Evolutionary conservation across 2,113 vertebrate genomes (phyloP).

Genomic region (Stegastes partitus): DNA sequence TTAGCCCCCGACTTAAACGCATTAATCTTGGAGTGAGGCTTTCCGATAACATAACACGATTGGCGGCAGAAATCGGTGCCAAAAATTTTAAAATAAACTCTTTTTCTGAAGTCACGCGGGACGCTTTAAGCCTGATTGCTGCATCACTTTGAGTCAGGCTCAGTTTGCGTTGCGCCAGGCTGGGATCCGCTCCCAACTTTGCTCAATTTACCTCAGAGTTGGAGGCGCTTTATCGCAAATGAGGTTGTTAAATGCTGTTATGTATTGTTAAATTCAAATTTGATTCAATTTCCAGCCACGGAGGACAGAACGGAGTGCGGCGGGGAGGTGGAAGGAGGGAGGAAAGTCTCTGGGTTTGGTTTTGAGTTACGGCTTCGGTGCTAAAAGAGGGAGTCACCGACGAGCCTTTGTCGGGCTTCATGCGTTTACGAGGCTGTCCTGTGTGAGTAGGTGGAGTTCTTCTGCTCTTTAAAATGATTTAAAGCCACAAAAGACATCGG

Average conservation of each 20-base stretch:
- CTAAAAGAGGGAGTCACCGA: constrained; percentile 22
- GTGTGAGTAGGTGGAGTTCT: constrained; percentile 30
- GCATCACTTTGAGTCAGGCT: constrained; percentile 22
- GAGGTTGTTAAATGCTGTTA: constrained; percentile 18
- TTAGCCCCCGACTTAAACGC: not conserved
- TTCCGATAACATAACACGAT: constrained; percentile 9
- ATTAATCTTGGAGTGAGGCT: not conserved
- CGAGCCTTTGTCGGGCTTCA: not conserved
- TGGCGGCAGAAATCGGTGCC: constrained; percentile 1
- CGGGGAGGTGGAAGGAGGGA: not conserved
- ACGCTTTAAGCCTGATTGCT: not conserved
- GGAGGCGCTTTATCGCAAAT: constrained; percentile 39
- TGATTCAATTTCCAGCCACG: not conserved
- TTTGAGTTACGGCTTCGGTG: not conserved
- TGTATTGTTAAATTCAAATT: constrained; percentile 28
- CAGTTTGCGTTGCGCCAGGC: constrained; percentile 34
- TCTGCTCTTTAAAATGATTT: constrained; percentile 38
- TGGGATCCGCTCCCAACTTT: constrained; percentile 7
- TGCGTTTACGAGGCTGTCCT: constrained; percentile 14
- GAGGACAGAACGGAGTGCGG: not conserved
- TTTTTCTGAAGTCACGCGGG: constrained; percentile 11
- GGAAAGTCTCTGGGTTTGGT: constrained; percentile 20
- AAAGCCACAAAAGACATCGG: constrained; percentile 35
- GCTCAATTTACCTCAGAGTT: constrained; percentile 38
- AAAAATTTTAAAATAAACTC: not conserved